Conservation (phyloP, 2,888 invertebrate genomes). For the Psylliodes chrysocephalus region DNA sequence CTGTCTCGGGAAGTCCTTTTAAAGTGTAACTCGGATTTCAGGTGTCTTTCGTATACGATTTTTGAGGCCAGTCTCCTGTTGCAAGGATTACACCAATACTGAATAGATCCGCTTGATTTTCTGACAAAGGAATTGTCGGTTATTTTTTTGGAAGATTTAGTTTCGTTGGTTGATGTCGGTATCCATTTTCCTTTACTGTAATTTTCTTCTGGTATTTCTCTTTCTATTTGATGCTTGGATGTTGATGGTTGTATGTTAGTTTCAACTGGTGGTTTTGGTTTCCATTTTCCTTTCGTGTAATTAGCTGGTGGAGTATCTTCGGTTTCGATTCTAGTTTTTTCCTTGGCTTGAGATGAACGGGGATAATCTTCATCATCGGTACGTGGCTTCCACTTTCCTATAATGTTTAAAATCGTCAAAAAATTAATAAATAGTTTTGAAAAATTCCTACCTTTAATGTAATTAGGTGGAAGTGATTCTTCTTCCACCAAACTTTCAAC, state of each 20-base stretch:
- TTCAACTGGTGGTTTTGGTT: slow-evolving; percentile 61
- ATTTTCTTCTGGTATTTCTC: slow-evolving; percentile 44
- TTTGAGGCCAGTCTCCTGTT: slow-evolving; percentile 79
- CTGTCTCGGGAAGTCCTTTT: slow-evolving; percentile 74
- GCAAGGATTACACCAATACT: slow-evolving; percentile 85
- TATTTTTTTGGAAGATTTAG: slow-evolving; percentile 37
- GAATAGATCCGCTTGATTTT: slow-evolving; percentile 65
- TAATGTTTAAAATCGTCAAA: background rate
- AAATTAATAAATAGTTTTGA: background rate
- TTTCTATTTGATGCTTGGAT: slow-evolving; percentile 57
- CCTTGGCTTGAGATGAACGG: slow-evolving; percentile 78
- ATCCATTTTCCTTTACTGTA: slow-evolving; percentile 85
- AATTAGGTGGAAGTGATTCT: slow-evolving; percentile 39
- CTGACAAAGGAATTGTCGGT: slow-evolving; percentile 56
- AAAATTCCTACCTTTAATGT: background rate
- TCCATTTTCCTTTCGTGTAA: slow-evolving; percentile 71
- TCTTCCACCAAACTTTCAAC: slow-evolving; percentile 27
- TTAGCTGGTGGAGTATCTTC: slow-evolving; percentile 36
- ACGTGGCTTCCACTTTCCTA: slow-evolving; percentile 60
- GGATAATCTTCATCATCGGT: slow-evolving; percentile 39
- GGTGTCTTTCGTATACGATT: slow-evolving; percentile 79
- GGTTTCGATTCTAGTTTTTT: slow-evolving; percentile 64
- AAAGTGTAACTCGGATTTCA: slow-evolving; percentile 78
- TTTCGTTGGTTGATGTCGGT: slow-evolving; percentile 61
- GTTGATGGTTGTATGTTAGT: slow-evolving; percentile 6